Conservation (phyloP, 2,113 vertebrate genomes). For the Boleophthalmus pectinirostris region DNA sequence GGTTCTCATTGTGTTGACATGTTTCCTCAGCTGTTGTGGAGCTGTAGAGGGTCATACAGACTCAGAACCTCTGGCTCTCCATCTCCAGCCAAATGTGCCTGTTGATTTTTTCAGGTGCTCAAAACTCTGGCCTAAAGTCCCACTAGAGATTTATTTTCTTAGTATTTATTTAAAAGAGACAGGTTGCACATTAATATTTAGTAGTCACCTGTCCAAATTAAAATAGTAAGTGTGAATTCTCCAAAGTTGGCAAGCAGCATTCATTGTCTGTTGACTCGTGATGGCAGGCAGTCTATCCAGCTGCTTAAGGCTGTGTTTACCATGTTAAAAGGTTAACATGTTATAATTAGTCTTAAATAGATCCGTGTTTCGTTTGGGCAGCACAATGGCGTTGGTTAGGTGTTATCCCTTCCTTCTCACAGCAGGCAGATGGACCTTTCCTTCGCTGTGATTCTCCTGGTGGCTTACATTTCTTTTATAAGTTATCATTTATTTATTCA, state of each 20-base stretch:
- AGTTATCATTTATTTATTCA: too few species aligned
- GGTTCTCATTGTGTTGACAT: conserved; percentile 49
- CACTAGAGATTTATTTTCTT: conserved; percentile 20
- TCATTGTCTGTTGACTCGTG: not conserved
- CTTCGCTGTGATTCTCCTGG: not conserved
- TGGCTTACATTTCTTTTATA: too few species aligned
- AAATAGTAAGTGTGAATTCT: not conserved
- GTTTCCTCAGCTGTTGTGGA: conserved; percentile 36
- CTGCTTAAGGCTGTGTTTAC: not conserved
- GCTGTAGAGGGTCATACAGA: conserved; percentile 30
- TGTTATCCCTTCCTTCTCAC: too few species aligned
- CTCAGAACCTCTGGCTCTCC: conserved; percentile 17
- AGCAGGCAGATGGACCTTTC: not conserved
- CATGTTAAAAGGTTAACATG: too few species aligned
- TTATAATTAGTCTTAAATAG: not conserved
- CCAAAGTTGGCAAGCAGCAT: not conserved
- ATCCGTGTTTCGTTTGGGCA: not conserved
- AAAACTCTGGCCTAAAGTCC: conserved; percentile 4
- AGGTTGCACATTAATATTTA: not conserved
- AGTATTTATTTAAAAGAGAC: conserved; percentile 1
- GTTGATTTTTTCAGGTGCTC: not conserved
- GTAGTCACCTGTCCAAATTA: not conserved
- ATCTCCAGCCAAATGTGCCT: not conserved
- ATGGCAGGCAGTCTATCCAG: not conserved
- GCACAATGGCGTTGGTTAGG: not conserved